Percentiles rank a stretch among this genome's conserved stretches.
Evolutionary conservation across 2,113 vertebrate genomes (phyloP).

Genomic region (Spermophilus dauricus): DNA sequence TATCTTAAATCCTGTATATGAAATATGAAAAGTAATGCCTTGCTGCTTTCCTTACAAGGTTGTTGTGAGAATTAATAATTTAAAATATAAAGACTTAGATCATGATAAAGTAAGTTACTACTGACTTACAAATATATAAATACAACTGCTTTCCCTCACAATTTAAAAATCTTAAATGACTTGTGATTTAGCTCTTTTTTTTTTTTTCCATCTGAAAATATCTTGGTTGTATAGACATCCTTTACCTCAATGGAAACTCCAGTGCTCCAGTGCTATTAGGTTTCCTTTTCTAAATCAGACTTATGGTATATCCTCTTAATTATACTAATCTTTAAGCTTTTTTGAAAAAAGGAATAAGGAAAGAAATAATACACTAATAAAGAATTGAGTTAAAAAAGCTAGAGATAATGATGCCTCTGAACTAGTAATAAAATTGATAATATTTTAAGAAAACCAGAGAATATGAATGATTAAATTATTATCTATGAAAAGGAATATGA

Average conservation of each 20-base stretch:
- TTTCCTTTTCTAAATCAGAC: background rate
- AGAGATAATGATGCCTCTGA: background rate
- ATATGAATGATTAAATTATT: conserved; percentile 59
- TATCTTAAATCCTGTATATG: background rate
- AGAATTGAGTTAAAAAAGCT: conserved; percentile 29
- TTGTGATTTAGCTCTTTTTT: background rate
- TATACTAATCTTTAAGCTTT: background rate
- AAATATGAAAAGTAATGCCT: background rate
- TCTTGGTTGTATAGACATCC: background rate
- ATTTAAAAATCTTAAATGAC: conserved; percentile 13
- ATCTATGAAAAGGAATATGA: conserved; percentile 58
- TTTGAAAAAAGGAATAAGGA: conserved; percentile 9
- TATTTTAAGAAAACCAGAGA: conserved; percentile 74
- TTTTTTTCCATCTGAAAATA: background rate
- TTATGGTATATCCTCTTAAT: background rate
- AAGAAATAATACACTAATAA: conserved; percentile 28
- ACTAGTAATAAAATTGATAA: conserved; percentile 45
- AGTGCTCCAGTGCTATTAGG: background rate
- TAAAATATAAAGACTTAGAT: background rate
- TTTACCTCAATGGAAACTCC: conserved; percentile 35
- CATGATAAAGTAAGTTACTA: background rate
- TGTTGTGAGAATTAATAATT: conserved; percentile 21
- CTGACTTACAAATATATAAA: background rate
- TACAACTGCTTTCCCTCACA: background rate
- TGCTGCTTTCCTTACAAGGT: background rate